These are phyloP conservation scores for Zalophus californianus DNA, from an alignment of 2,797 vertebrate genomes.

Conservation along the genomic window DNA sequence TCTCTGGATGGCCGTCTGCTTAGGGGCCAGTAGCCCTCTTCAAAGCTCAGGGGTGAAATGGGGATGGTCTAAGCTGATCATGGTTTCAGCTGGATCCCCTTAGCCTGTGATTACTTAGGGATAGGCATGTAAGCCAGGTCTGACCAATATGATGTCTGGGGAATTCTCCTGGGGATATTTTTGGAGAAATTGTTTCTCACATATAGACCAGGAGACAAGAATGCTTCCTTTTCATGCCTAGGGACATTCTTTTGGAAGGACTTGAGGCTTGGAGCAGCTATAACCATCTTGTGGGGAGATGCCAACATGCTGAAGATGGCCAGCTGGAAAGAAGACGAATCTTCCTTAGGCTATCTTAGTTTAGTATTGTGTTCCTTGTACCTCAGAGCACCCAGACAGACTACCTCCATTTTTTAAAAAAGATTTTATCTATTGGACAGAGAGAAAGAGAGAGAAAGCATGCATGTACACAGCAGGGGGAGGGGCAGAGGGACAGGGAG, in stretches of 20 bases:
- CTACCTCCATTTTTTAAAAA: not conserved
- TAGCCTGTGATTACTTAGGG: not conserved
- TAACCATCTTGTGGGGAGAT: not conserved
- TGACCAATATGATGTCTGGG: not conserved
- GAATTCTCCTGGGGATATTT: not conserved
- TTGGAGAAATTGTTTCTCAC: not conserved
- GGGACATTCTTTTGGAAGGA: not conserved
- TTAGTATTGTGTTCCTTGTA: slow-evolving; percentile 23
- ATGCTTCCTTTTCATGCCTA: not conserved
- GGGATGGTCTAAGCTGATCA: not conserved
- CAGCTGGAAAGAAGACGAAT: not conserved
- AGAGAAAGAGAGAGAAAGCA: no score
- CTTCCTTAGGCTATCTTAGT: not conserved
- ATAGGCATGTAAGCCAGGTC: not conserved
- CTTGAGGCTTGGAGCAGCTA: not conserved
- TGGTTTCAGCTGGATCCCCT: not conserved
- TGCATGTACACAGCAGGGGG: no score
- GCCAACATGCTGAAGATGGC: not conserved
- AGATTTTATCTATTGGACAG: no score
- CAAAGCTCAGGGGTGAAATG: not conserved
- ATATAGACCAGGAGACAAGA: not conserved
- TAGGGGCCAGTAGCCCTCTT: not conserved
- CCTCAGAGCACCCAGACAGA: not conserved
- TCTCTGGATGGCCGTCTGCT: not conserved
- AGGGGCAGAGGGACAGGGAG: no score